Base-by-base conservation (phyloP, 2,888 invertebrate genomes). In the Ariolimax columbianus region DNA sequence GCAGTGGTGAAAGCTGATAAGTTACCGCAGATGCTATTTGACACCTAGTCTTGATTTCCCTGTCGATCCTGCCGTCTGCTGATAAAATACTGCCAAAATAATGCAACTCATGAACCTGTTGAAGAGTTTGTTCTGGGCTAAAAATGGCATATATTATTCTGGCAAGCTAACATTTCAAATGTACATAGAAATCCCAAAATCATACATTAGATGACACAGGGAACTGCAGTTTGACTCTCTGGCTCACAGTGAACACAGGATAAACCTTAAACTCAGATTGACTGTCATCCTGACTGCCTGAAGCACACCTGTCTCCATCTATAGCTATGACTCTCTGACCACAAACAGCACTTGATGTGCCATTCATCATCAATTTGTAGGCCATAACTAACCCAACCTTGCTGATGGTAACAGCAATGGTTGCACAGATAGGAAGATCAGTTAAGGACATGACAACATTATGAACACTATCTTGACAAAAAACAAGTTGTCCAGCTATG, bases 231-330 rank as follows among this genome's bases (percentile, higher is more conserved):
- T 92, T 93, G 11, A 93, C 92, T 77, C 92, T 88, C 80, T 92
- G 92, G 87, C 92, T 93, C 51, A 93, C 92, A 55, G 93, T 93
- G 86, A 93, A 93, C 51, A 92, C 92, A 51, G 93, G 93, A 86
- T 90, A 90, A 33, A 84, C 59, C 75, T 72, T 83, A 66, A 77
- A 38, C 72, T 63, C 80, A 14, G 73, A 30, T 17, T 36, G 38
- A 55, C 55, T 26, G 55, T 36, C 30, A 66, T 47, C 14, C 14
- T 23, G 26, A 66, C 43, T n/a, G 4, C 40, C 66, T 36, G 66
- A 30, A 40, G 38, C 40, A 66, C 19, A 87, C 51, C 90, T 89
- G 72, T 89, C 89, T 83, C 89, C 89, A 86, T 90, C 91, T 38
- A 90, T 80, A 43, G 88, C 88, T 19, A 84, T 77, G 70, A 77